Conservation (phyloP, 1,140 invertebrate species). For the Dinothrombium tinctorium region DNA sequence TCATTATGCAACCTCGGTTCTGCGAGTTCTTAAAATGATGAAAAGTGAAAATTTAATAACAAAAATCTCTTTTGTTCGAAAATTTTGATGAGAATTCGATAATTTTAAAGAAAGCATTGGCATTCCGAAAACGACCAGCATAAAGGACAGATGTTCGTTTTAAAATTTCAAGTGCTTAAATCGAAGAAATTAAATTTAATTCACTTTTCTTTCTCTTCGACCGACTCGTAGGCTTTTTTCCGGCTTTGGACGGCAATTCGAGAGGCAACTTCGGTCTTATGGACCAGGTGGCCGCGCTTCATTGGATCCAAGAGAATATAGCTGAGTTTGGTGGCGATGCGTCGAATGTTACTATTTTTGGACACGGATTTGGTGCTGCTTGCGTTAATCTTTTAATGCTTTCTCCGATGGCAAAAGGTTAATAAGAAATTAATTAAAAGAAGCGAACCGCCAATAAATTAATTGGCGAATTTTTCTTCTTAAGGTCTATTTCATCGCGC, state of each 20-base stretch:
- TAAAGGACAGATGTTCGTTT: too few relatives aligned
- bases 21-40: too few relatives aligned
- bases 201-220: not conserved
- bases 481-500: slow-evolving; percentile 40
- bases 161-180: too few relatives aligned
- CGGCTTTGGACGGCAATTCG: slow-evolving; percentile 14
- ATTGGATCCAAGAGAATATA: slow-evolving; percentile 50
- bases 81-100: too few relatives aligned
- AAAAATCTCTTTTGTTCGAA: too few relatives aligned
- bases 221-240: slow-evolving; percentile 15
- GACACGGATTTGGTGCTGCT: slow-evolving; percentile 22
- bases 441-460: too few relatives aligned
- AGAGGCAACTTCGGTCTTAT: slow-evolving; percentile 20
- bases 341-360: slow-evolving; percentile 21
- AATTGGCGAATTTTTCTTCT: slow-evolving; percentile 8
- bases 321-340: slow-evolving; percentile 25
- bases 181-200: not conserved
- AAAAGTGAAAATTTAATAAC: too few relatives aligned
- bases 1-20: too few relatives aligned
- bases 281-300: slow-evolving; percentile 31
- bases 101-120: too few relatives aligned
- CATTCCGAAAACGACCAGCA: too few relatives aligned
- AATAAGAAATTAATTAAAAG: too few relatives aligned
- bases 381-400: slow-evolving; percentile 17
- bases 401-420: slow-evolving; percentile 23